Evolutionary conservation across 2,113 vertebrate genomes (phyloP).

Genomic region (Gila orcuttii): DNA sequence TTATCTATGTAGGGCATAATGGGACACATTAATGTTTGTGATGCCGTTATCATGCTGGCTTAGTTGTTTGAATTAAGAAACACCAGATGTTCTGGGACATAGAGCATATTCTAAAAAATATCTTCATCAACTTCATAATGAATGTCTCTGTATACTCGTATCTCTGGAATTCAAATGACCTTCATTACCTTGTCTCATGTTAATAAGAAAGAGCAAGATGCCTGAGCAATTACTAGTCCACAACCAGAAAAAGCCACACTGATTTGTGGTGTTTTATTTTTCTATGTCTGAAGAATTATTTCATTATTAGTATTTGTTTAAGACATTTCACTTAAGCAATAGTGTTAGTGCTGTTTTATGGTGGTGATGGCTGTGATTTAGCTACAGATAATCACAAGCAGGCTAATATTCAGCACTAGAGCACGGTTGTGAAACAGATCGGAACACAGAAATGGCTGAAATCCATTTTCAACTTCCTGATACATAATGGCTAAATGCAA

Average conservation of each 20-base stretch:
- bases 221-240: not conserved
- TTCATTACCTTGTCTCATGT: conserved; percentile 56
- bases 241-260: too few species aligned
- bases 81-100: conserved; percentile 19
- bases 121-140: not conserved
- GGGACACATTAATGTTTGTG: not conserved
- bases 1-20: conserved; percentile 6
- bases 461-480: not conserved
- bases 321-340: not conserved
- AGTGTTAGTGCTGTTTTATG: not conserved
- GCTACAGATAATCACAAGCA: not conserved
- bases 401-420: not conserved
- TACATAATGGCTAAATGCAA: not conserved
- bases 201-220: conserved; percentile 58
- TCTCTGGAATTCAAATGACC: conserved; percentile 52
- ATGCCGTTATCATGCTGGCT: not conserved
- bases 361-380: not conserved
- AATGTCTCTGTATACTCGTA: conserved; percentile 8
- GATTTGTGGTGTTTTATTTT: not conserved
- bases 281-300: not conserved
- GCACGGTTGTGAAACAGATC: not conserved
- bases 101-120: conserved; percentile 35
- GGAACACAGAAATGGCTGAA: not conserved
- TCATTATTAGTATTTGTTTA: not conserved
- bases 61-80: conserved; percentile 7